A percentile compares a stretch with the other conserved stretches of the same genome.
Conservation (phyloP, 2,113 vertebrate species). For the Amblyopsis rosae region DNA sequence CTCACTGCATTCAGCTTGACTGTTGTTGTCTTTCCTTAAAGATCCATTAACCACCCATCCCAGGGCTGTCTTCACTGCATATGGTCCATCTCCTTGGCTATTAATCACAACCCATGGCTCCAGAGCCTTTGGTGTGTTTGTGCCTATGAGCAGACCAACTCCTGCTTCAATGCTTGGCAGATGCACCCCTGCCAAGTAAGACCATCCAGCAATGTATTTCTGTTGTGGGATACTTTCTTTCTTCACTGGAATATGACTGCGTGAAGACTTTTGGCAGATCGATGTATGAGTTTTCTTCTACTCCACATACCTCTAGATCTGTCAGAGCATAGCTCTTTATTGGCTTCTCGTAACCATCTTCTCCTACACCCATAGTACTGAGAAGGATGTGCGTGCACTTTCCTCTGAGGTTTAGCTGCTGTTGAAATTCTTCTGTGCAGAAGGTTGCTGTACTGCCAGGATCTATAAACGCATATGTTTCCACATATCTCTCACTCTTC, state of each 20-base stretch:
- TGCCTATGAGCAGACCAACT: too few relatives aligned
- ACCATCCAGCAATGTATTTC: too few relatives aligned
- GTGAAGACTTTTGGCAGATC: neutral
- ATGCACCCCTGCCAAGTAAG: too few relatives aligned
- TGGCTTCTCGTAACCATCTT: too few relatives aligned
- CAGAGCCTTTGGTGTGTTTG: too few relatives aligned
- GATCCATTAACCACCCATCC: neutral
- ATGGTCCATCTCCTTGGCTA: neutral
- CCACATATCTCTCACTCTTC: conserved; percentile 16
- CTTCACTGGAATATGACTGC: too few relatives aligned
- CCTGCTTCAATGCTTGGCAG: too few relatives aligned
- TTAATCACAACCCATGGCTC: neutral
- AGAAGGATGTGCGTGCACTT: conserved; percentile 23
- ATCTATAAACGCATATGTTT: conserved; percentile 32
- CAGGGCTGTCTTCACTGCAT: neutral
- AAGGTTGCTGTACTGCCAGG: conserved; percentile 27
- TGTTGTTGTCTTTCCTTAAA: neutral
- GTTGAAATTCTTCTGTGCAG: conserved; percentile 24
- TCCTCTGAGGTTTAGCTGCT: conserved; percentile 13
- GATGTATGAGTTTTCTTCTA: too few relatives aligned
- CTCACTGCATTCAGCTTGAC: neutral
- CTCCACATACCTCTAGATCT: too few relatives aligned
- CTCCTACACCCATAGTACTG: conserved; percentile 8
- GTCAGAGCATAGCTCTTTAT: too few relatives aligned
- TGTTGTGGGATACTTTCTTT: too few relatives aligned